These are phyloP conservation scores for Agelastica alni DNA, from an alignment of 2,888 invertebrate species.

Conservation along the genomic window DNA sequence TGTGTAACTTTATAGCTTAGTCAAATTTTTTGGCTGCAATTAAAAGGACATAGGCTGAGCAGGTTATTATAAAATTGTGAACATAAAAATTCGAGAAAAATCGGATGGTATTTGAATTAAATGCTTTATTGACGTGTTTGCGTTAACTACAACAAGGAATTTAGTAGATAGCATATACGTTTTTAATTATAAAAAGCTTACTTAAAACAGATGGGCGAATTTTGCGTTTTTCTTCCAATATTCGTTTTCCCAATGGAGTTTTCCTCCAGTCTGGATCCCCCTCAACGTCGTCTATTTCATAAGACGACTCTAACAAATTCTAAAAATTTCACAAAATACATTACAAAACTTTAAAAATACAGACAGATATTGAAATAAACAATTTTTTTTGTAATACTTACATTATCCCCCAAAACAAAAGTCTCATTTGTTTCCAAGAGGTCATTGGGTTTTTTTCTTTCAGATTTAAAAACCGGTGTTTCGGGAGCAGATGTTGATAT, in stretches of 20 bases:
- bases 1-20: too few relatives aligned
- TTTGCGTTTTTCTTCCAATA: constrained; percentile 37
- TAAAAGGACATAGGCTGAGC: too few relatives aligned
- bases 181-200: constrained; percentile 10
- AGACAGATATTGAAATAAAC: background rate
- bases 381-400: background rate
- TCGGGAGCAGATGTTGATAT: background rate
- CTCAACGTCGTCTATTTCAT: constrained; percentile 54
- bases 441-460: background rate
- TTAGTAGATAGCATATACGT: too few relatives aligned
- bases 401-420: background rate
- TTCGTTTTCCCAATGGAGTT: constrained; percentile 65
- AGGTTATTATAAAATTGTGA: too few relatives aligned
- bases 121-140: background rate
- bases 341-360: background rate
- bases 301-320: too few relatives aligned
- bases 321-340: background rate
- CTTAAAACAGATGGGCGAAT: constrained; percentile 18
- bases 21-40: too few relatives aligned
- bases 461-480: background rate
- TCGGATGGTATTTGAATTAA: background rate
- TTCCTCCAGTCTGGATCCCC: constrained; percentile 73
- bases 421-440: background rate
- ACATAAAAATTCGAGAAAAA: background rate
- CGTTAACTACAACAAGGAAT: too few relatives aligned